Conservation (phyloP, 2,113 vertebrate genomes). For the Thinocorus orbignyianus region DNA sequence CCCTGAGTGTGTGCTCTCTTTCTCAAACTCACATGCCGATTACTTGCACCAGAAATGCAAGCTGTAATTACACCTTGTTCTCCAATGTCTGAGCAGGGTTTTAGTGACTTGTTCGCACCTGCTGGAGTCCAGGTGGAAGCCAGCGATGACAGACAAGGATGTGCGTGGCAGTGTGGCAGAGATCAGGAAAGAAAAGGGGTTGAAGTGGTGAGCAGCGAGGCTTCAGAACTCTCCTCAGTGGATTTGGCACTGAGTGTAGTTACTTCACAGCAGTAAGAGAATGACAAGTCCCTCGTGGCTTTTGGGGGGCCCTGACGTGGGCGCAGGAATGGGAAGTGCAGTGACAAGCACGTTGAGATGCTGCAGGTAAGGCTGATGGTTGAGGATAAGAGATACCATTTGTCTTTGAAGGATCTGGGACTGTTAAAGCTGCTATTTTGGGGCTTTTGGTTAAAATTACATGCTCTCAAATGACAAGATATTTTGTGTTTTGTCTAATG, state of each 20-base stretch:
- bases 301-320: neutral
- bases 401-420: neutral
- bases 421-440: neutral
- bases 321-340: fast-evolving
- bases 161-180: neutral
- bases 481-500: neutral
- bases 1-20: neutral
- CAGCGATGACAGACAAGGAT: neutral
- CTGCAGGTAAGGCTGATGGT: neutral
- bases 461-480: neutral
- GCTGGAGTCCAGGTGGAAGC: neutral
- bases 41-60: neutral
- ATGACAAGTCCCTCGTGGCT: fast-evolving
- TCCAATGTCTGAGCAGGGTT: neutral
- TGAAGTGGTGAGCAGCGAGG: neutral
- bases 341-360: neutral
- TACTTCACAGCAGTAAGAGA: neutral
- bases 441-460: neutral
- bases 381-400: neutral
- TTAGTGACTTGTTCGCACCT: neutral
- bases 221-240: neutral
- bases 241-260: neutral
- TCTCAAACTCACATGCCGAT: neutral
- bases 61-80: neutral
- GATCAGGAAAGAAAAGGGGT: neutral